These are phyloP conservation scores for Luehdorfia chinensis DNA, from an alignment of 1,140 invertebrate genomes.

Conservation along the genomic window DNA sequence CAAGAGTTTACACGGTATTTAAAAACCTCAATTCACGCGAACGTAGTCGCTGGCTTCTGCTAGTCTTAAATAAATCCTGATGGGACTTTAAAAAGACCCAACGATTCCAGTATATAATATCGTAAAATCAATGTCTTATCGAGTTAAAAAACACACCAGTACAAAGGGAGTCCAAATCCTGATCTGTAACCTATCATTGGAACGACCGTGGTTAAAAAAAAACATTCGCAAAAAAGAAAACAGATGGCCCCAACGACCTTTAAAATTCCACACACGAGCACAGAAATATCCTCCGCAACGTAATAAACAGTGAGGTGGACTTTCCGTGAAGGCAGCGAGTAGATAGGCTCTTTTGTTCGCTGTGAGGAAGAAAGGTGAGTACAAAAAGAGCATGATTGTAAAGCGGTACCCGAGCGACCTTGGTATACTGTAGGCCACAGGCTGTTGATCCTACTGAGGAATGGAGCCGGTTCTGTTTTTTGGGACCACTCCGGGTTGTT, in stretches of 20 bases:
- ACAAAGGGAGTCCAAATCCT: too few relatives aligned
- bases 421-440: constrained; percentile 71
- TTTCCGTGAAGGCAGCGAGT: neutral
- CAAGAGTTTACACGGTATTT: too few relatives aligned
- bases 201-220: constrained; percentile 34
- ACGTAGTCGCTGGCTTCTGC: too few relatives aligned
- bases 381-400: constrained; percentile 41
- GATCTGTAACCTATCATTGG: constrained; percentile 55
- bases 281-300: constrained; percentile 13
- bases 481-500: constrained; percentile 35
- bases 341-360: constrained; percentile 32
- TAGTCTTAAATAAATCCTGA: too few relatives aligned
- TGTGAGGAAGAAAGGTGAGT: constrained; percentile 52
- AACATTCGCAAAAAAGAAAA: constrained; percentile 63
- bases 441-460: constrained; percentile 48
- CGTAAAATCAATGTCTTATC: constrained; percentile 8
- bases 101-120: too few relatives aligned
- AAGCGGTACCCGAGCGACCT: constrained; percentile 69
- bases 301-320: constrained; percentile 21
- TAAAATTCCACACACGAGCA: constrained; percentile 45
- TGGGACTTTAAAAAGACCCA: too few relatives aligned
- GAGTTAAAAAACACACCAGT: constrained; percentile 1
- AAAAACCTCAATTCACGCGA: too few relatives aligned
- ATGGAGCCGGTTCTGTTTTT: constrained; percentile 47
- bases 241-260: constrained; percentile 60